Evolutionary conservation across 2,888 invertebrate genomes (phyloP).

Genomic region (Drosophila neoperkinsi): DNA sequence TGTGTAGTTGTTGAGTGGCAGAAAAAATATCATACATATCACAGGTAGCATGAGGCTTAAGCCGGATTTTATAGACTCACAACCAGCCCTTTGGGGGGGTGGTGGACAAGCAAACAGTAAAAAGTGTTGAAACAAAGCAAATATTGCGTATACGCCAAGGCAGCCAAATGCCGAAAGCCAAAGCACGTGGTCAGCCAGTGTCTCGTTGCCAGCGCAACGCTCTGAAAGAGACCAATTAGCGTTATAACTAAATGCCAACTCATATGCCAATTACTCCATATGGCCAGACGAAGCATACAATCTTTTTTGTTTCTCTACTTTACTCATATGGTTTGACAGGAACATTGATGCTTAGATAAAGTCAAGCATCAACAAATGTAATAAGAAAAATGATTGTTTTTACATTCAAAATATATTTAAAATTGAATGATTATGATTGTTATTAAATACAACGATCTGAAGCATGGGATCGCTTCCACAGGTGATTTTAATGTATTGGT

Average conservation of each 20-base stretch:
- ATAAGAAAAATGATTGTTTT: neutral
- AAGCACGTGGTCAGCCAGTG: slow-evolving; percentile 52
- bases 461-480: neutral
- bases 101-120: slow-evolving; percentile 14
- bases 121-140: slow-evolving; percentile 51
- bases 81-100: slow-evolving; percentile 12
- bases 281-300: slow-evolving; percentile 1
- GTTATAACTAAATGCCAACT: slow-evolving; percentile 31
- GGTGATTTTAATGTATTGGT: neutral
- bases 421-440: neutral
- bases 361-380: neutral
- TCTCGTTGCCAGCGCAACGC: slow-evolving; percentile 63
- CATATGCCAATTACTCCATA: slow-evolving; percentile 24
- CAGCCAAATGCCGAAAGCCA: slow-evolving; percentile 30
- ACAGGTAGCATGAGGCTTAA: slow-evolving; percentile 73
- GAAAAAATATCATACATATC: slow-evolving; percentile 73
- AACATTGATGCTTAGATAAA: neutral
- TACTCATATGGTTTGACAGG: neutral
- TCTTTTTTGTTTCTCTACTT: neutral
- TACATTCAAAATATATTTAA: neutral
- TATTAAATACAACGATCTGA: neutral
- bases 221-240: slow-evolving; percentile 67
- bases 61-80: slow-evolving; percentile 74
- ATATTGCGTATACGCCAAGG: slow-evolving; percentile 74
- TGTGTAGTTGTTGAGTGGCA: slow-evolving; percentile 57